Percentiles rank a stretch among this genome's conserved stretches.
These are phyloP conservation scores for Emydura subglobosa DNA, from an alignment of 2,113 vertebrate species.

Conservation along the genomic window DNA sequence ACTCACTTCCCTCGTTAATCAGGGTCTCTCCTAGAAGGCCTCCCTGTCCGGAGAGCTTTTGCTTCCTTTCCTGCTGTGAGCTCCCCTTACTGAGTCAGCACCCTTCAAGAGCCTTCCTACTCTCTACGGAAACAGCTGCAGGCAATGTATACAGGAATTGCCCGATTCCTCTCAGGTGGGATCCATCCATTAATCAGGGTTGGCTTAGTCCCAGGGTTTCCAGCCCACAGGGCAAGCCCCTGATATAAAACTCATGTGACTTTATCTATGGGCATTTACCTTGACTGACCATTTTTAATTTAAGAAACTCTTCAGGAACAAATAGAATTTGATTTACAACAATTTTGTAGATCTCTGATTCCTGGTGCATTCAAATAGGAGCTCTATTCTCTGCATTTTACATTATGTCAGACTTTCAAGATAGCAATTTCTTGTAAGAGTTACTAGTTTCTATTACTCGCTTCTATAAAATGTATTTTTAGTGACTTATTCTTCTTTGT, in stretches of 20 bases:
- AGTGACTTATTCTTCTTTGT: neutral
- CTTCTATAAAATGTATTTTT: neutral
- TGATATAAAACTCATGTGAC: slow-evolving; percentile 6
- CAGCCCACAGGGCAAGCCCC: neutral
- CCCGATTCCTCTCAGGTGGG: neutral
- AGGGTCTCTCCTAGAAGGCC: no score
- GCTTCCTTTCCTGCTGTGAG: neutral
- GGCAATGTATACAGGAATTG: neutral
- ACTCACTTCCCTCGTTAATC: neutral
- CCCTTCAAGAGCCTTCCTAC: neutral
- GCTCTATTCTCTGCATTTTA: neutral
- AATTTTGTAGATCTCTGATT: neutral
- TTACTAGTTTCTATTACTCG: neutral
- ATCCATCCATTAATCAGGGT: neutral
- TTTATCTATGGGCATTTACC: neutral
- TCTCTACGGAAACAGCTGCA: neutral
- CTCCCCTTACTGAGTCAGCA: no score
- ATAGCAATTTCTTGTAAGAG: neutral
- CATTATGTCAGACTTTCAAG: slow-evolving; percentile 10
- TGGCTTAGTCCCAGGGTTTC: neutral
- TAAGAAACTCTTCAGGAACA: neutral
- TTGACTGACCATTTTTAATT: neutral
- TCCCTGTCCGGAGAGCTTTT: neutral
- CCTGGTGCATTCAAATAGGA: neutral
- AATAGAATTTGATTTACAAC: neutral